These are phyloP conservation scores for Aegypius monachus DNA, from an alignment of 2,113 vertebrate species.

Conservation along the genomic window DNA sequence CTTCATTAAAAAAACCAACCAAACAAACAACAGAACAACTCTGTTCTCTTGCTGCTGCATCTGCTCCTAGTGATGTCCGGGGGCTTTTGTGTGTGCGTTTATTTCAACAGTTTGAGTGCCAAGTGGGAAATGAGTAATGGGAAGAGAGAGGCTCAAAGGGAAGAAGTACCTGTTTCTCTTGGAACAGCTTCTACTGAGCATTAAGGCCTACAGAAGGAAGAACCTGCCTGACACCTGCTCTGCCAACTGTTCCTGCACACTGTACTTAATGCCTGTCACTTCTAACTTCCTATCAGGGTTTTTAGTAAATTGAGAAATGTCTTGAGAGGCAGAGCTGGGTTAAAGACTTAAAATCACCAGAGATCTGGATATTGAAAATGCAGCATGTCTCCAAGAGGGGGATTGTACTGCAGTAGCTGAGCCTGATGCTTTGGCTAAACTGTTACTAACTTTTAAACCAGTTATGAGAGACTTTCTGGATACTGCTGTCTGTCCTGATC, in stretches of 20 bases:
- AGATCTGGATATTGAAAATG: not conserved
- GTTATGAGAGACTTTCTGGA: not conserved
- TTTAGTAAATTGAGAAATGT: not conserved
- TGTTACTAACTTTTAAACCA: not conserved
- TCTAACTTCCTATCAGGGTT: not conserved
- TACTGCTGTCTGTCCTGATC: not conserved
- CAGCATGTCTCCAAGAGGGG: not conserved
- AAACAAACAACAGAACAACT: not conserved
- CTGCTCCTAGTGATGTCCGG: not conserved
- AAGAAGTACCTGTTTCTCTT: constrained; percentile 2
- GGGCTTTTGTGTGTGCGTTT: not conserved
- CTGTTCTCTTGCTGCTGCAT: not conserved
- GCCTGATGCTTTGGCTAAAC: not conserved
- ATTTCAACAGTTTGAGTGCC: not conserved
- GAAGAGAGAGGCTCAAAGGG: constrained; percentile 2
- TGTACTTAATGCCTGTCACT: not conserved
- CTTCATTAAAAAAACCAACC: not conserved
- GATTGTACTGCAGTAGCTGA: not conserved
- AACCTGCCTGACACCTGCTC: not conserved
- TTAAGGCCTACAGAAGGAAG: not conserved
- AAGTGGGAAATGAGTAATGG: constrained; percentile 7
- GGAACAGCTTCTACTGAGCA: not conserved
- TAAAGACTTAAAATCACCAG: not conserved
- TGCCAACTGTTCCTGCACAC: not conserved
- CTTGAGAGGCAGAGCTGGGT: not conserved